Evolutionary conservation across 2,113 vertebrate genomes (phyloP).

Genomic region (Tragelaphus strepsiceros): DNA sequence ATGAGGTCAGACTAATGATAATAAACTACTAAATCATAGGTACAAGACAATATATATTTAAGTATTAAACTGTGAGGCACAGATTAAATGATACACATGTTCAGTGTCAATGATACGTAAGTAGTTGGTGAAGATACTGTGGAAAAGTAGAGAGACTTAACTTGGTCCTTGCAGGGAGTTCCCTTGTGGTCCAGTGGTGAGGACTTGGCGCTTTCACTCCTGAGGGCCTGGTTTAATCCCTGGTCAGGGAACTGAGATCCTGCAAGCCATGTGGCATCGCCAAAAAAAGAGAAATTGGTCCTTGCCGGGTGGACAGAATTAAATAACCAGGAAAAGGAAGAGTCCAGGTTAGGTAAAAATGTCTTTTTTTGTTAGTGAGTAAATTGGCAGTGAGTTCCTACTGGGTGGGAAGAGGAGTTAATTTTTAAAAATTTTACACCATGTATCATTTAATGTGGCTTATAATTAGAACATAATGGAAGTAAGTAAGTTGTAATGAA

Average conservation of each 20-base stretch:
- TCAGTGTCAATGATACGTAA: not conserved
- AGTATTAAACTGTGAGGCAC: not conserved
- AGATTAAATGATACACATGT: not conserved
- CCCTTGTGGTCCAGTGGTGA: not conserved
- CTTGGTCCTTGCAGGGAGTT: not conserved
- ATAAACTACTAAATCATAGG: not conserved
- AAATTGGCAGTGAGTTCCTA: not conserved
- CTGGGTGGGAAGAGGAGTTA: not conserved
- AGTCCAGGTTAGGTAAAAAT: not conserved
- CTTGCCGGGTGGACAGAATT: not conserved
- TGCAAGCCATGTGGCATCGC: not conserved
- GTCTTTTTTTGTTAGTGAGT: not conserved
- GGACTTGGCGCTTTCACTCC: not conserved
- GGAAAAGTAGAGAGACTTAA: not conserved
- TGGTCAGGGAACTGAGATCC: not conserved
- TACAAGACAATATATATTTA: not conserved
- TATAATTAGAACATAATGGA: not conserved
- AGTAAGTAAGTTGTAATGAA: not conserved
- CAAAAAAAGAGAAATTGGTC: not conserved
- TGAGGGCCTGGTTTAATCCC: not conserved
- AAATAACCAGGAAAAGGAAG: not conserved
- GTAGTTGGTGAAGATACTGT: not conserved
- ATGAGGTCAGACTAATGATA: not conserved
- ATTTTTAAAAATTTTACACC: not conserved
- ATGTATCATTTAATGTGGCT: not conserved